Evolutionary conservation across 1,140 invertebrate species (phyloP).

Genomic region (Rhynchophorus ferrugineus): DNA sequence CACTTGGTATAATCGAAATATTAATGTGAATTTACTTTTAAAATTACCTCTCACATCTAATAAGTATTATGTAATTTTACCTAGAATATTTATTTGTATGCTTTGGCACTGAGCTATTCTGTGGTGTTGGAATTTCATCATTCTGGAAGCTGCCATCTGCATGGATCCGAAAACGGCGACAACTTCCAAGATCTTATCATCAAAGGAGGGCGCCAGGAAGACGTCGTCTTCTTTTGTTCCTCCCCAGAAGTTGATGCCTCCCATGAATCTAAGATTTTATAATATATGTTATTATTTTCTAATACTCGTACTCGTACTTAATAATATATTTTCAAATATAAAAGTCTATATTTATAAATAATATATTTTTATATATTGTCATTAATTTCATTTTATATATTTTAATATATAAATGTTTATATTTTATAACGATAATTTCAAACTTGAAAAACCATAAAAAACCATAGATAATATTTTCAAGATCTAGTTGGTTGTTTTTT

Average conservation of each 20-base stretch:
- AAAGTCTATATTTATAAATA: no score
- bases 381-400: no score
- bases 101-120: constrained; percentile 93
- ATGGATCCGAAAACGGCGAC: constrained; percentile 94
- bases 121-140: constrained; percentile 93
- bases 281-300: background rate
- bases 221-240: constrained; percentile 81
- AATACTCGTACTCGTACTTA: background rate
- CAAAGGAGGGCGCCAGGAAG: constrained; percentile 81
- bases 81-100: constrained; percentile 91
- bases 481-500: no score
- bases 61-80: no score
- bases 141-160: constrained; percentile 91
- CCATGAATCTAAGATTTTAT: constrained; percentile 72
- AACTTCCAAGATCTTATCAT: constrained; percentile 90
- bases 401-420: no score
- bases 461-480: no score
- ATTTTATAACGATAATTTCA: no score
- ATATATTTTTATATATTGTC: no score
- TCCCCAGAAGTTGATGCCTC: constrained; percentile 98
- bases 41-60: no score
- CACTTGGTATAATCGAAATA: background rate
- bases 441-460: no score
- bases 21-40: background rate
- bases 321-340: background rate